Evolutionary conservation across 2,113 vertebrate species (phyloP), one percentile per base, ranked within the genome.

Genomic region (Butorides virescens): DNA sequence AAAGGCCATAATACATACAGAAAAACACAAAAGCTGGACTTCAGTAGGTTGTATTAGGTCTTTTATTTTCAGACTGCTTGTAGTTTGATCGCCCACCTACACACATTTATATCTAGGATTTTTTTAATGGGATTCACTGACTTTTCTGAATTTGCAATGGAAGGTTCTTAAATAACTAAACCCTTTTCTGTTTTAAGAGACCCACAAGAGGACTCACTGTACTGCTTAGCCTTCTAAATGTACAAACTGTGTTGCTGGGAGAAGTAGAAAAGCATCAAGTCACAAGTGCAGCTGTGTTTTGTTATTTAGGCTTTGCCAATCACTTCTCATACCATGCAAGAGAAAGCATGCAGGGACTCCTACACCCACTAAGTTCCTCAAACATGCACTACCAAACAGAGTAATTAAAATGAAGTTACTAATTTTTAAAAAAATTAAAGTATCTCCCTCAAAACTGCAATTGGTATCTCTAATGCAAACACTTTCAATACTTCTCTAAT

Each of bases 231-330:
- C 11, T 79, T 65, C 32, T 49, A 9, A 32, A 34, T 0, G 1
- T 15, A 53, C 1, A 44, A 82, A 66, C 7, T 23, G 42, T 0
- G 0, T 14, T 74, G 10, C 26, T 59, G 8, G 13, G 15, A 73
- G 39, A 94, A 89, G 25, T 0, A 74, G 29, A 36, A 86, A 61
- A 68, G 9, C 26, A 81, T 8, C 22, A 70, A 50, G 25, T 59
- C 42, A 36, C 17, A 87, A 87, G 9, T 11, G 53, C 23, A 85
- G 32, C 36, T 67, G 23, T 42, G 15, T 49, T 75, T 53, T 39
- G 22, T 18, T 50, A 22, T 56, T 44, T 29, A 58, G 21, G 16
- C 7, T 79, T 76, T 86, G 49, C 16, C 53, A 72, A 30, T 19
- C 5, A 13, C 11, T 68, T 56, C 46, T 93, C 39, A 65, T 21